Evolutionary conservation across 1,140 invertebrate genomes (phyloP).

Genomic region (Myzus persicae): DNA sequence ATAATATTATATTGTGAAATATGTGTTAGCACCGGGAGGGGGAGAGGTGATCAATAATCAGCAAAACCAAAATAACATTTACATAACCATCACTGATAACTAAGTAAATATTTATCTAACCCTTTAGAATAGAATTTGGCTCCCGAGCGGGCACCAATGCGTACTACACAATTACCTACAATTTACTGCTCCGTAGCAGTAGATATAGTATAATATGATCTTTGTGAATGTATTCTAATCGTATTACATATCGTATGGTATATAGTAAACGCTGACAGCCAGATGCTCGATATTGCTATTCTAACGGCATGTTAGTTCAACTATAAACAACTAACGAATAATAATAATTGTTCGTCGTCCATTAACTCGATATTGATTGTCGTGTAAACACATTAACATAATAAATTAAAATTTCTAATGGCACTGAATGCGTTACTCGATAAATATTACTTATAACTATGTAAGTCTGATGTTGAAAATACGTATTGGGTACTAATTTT

Average conservation of each 20-base stretch:
- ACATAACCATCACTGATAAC: background rate
- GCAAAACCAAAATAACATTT: background rate
- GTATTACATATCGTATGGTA: background rate
- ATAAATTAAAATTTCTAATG: background rate
- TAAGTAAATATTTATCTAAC: background rate
- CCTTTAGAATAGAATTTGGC: background rate
- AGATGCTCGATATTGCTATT: background rate
- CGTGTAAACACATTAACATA: background rate
- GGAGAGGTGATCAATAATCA: background rate
- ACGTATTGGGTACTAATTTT: background rate
- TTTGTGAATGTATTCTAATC: background rate
- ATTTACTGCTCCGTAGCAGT: background rate
- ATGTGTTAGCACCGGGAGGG: no score
- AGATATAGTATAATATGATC: background rate
- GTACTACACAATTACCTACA: background rate
- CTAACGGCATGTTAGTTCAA: background rate
- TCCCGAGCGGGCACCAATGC: background rate
- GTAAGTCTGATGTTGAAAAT: background rate
- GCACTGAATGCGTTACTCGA: background rate
- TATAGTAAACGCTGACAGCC: background rate
- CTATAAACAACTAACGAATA: background rate
- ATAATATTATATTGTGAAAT: no score
- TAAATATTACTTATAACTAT: background rate
- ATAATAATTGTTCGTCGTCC: background rate
- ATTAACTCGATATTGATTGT: constrained; percentile 7